Conservation (phyloP, 2,797 vertebrate species). For the Peromyscus attwateri region DNA sequence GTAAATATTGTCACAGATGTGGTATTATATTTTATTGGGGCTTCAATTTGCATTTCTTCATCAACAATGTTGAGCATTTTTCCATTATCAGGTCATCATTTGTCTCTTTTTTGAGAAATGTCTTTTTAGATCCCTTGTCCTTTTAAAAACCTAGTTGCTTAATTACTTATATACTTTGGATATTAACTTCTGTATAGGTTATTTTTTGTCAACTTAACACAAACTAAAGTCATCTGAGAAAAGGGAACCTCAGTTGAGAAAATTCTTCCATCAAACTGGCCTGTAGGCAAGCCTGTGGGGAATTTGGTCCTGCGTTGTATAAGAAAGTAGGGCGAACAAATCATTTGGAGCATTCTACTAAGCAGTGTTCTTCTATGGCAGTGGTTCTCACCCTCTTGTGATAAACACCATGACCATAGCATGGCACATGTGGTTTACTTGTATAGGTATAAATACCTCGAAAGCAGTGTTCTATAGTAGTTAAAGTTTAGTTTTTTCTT, state of each 20-base stretch:
- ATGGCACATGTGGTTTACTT: neutral
- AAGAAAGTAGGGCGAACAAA: neutral
- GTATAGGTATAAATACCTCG: neutral
- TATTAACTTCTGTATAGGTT: neutral
- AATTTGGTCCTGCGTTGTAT: neutral
- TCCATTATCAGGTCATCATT: neutral
- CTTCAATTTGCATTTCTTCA: neutral
- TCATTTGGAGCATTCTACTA: too few species aligned
- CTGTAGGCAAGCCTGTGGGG: neutral
- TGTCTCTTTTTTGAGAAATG: neutral
- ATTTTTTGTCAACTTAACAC: neutral
- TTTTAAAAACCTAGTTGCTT: neutral
- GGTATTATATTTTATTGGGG: neutral
- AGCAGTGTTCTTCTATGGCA: neutral
- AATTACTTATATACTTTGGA: neutral
- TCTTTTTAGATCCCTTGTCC: neutral
- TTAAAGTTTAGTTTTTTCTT: neutral
- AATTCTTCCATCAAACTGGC: neutral
- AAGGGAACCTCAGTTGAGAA: neutral
- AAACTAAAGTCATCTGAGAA: neutral
- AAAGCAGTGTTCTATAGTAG: neutral
- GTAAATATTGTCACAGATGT: neutral
- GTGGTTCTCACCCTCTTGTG: neutral
- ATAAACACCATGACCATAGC: neutral
- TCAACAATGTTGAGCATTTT: neutral